Conservation (phyloP, 92 coral and sea anemone genomes). For the Montipora capitata region DNA sequence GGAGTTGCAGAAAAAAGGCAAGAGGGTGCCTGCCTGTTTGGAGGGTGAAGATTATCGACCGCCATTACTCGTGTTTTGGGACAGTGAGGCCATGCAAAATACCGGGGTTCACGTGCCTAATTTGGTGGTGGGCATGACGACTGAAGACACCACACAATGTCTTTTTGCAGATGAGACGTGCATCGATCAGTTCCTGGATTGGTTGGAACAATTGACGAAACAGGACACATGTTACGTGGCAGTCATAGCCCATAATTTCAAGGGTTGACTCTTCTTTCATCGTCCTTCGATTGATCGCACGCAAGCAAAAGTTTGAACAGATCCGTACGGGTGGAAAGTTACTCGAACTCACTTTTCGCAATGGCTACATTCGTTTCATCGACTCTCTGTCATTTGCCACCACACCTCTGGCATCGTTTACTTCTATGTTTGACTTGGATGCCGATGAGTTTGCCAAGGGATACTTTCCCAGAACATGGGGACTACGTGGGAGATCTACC, state of each 20-base stretch:
- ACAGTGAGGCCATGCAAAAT: background rate
- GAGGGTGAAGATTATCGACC: too few relatives aligned
- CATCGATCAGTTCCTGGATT: too few relatives aligned
- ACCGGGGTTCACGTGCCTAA: background rate
- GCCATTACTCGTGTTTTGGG: background rate
- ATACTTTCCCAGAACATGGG: background rate
- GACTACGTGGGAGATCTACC: too few relatives aligned
- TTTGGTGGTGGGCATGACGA: background rate
- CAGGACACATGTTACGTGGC: background rate
- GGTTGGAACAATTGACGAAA: too few relatives aligned
- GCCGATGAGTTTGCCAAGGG: conserved; percentile 7
- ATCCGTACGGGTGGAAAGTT: too few relatives aligned
- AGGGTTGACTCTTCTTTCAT: background rate
- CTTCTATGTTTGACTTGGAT: background rate
- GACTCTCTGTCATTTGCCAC: background rate
- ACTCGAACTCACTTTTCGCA: too few relatives aligned
- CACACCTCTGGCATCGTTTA: background rate
- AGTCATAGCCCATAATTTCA: background rate
- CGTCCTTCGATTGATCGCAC: too few relatives aligned
- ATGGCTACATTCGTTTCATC: background rate
- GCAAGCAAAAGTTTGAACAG: too few relatives aligned
- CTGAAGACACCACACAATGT: fast-evolving
- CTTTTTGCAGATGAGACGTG: too few relatives aligned
- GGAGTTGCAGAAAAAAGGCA: too few relatives aligned
- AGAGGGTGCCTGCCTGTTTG: too few relatives aligned